These are phyloP conservation scores for Telenomus remus DNA, from an alignment of 1,140 invertebrate species.

Conservation along the genomic window DNA sequence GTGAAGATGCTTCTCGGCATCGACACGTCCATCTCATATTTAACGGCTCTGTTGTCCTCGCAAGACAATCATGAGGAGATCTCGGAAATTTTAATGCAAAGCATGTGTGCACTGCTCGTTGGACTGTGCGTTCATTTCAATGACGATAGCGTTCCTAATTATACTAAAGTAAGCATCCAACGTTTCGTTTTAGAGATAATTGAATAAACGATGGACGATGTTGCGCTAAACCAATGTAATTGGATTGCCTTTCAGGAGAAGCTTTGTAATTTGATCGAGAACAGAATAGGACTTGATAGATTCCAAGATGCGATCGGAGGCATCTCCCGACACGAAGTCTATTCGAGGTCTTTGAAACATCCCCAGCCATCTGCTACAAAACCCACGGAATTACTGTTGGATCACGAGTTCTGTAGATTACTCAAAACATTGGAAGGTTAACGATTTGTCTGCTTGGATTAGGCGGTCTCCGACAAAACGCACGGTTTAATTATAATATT, in stretches of 20 bases:
- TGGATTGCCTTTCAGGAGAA: slow-evolving; percentile 78
- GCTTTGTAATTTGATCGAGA: slow-evolving; percentile 89
- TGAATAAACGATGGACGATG: too few species aligned
- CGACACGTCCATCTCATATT: slow-evolving; percentile 89
- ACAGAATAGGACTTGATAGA: slow-evolving; percentile 93
- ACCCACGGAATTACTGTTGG: slow-evolving; percentile 89
- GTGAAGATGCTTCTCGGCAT: slow-evolving; percentile 90
- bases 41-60: slow-evolving; percentile 86
- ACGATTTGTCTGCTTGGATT: background rate
- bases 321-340: slow-evolving; percentile 92
- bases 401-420: slow-evolving; percentile 96
- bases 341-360: slow-evolving; percentile 93
- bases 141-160: slow-evolving; percentile 88
- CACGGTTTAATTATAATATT: background rate
- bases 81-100: slow-evolving; percentile 79
- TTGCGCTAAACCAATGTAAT: background rate
- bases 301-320: slow-evolving; percentile 91
- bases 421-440: slow-evolving; percentile 86
- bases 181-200: background rate
- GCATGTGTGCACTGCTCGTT: slow-evolving; percentile 95
- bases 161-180: slow-evolving; percentile 78
- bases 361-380: slow-evolving; percentile 89
- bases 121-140: slow-evolving; percentile 95
- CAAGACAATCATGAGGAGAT: slow-evolving; percentile 81
- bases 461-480: too few species aligned